Evolutionary conservation across 1,140 invertebrate genomes (phyloP), one percentile per base, ranked within the genome.

Genomic region (Mercenaria mercenaria): DNA sequence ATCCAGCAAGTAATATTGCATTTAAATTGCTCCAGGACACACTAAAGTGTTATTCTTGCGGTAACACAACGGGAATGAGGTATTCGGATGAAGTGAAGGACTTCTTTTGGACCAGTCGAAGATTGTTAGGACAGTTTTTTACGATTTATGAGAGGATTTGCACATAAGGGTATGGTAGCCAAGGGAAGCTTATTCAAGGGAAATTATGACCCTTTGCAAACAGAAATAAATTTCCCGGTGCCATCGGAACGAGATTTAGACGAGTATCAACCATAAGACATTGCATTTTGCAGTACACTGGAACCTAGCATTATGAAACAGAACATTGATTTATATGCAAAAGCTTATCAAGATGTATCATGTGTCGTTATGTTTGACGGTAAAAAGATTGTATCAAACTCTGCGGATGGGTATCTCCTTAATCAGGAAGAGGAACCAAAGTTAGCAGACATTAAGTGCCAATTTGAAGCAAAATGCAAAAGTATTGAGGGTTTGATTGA

Each of bases 311-410:
- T 77, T 50, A 29, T 77, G 1, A 1, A 77, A 15, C 11, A 50
- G 18, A 77, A 77, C 8, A 43, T 77, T 41, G 18, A 47, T 13
- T 41, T 77, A 32, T 41, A 20, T 41, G 3, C 74, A 77, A 47
- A 77, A 18, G 74, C 41, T 10, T 15, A 23, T 20, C 74, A 3
- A 41, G 26, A 47, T 29, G 32, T 32, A 29, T 81, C 79, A 10
- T 50, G 32, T 81, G 50, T 81, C 47, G 50, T 81, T 41, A 81
- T 81, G 79, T 81, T 81, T 34, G 52, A 81, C 26, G 79, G 79
- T 8, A 81, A 81, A 29, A 81, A 81, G n/a, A 61, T 56, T 26
- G 32, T 81, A 4, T 50, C 79, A 3, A 59, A 81, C n/a, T 56
- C 79, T 11, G 79, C 79, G 18, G 50, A 81, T 47, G 47, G 56